Base-by-base conservation (phyloP, 2,888 invertebrate species). In the Cacoxenus indagator region DNA sequence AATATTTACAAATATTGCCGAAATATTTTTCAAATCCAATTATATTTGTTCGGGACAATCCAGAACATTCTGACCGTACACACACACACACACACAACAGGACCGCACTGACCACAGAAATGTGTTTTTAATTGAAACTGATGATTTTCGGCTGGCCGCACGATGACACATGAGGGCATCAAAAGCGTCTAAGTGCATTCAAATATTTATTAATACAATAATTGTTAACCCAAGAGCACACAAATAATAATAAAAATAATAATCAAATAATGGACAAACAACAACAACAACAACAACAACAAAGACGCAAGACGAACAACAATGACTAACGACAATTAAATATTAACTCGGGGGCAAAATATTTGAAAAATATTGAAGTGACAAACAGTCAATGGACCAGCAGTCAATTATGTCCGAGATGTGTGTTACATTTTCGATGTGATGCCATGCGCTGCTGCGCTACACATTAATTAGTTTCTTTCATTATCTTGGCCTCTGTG, bases 401-500 rank as follows among this genome's bases (percentile, higher is more conserved):
- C 72, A 78, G 29, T 31, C 9, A 19, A 22, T 59, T 17, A 59
- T 17, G 37, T 59, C 59, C 29, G 31, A 31, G 59, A n/a, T 22
- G 26, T 76, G 76, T 74, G 73, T 67, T 67, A 19, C 31, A 0
- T 46, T 0, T 3, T 27, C n/a, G 65, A 14, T 11, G 24, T 29
- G 17, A 62, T 9, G 48, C 22, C 19, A 51, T 51, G 4, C 19
- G n/a, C 24, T 31, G 54, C 11, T 22, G n/a, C 78, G n/a, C n/a
- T n/a, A 73, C 81, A 76, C 85, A 85, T 86, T 87, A 87, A 87
- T 87, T 87, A 86, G 86, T 87, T 84, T 85, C 85, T 84, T 86
- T 80, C 85, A 86, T 85, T 84, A 86, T 84, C 82, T 86, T 87
- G 87, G 87, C 87, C 87, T 86, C 87, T 87, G 85, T 88, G 87